Conservation (phyloP, 2,113 vertebrate species). For the Chaetodon auriga region DNA sequence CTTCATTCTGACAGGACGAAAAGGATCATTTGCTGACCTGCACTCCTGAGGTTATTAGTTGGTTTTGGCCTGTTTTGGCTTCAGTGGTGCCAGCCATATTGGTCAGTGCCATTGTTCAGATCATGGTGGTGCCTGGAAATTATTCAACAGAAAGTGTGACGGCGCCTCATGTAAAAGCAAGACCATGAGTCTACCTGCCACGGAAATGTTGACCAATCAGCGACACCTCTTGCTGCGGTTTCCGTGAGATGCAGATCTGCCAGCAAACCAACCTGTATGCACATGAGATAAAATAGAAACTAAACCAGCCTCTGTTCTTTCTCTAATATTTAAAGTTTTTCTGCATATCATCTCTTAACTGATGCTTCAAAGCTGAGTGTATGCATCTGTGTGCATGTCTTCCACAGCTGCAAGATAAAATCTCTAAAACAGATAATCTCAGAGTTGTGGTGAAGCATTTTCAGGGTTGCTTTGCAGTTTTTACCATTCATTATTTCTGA, state of each 20-base stretch:
- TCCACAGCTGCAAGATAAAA: conserved; percentile 18
- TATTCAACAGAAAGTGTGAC: not conserved
- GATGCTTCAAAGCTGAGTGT: not conserved
- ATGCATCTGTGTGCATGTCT: not conserved
- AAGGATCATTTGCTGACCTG: not conserved
- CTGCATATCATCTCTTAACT: not conserved
- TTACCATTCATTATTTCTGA: not conserved
- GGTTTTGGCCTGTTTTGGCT: not conserved
- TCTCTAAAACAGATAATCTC: not conserved
- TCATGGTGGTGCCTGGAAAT: not conserved
- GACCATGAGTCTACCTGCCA: not conserved
- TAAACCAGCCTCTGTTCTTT: not conserved
- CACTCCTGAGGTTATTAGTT: not conserved
- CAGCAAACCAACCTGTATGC: not conserved
- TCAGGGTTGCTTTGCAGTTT: not conserved
- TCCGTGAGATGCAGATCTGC: not conserved
- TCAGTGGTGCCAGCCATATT: not conserved
- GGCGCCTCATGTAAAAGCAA: not conserved
- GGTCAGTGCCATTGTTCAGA: not conserved
- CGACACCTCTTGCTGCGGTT: conserved; percentile 32
- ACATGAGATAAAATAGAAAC: not conserved
- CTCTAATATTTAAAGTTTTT: not conserved
- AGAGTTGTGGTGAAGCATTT: not conserved
- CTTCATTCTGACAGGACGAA: not conserved
- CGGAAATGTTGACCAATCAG: conserved; percentile 24